These are phyloP conservation scores for Drosophila auraria DNA, from an alignment of 1,140 invertebrate genomes.

Conservation along the genomic window DNA sequence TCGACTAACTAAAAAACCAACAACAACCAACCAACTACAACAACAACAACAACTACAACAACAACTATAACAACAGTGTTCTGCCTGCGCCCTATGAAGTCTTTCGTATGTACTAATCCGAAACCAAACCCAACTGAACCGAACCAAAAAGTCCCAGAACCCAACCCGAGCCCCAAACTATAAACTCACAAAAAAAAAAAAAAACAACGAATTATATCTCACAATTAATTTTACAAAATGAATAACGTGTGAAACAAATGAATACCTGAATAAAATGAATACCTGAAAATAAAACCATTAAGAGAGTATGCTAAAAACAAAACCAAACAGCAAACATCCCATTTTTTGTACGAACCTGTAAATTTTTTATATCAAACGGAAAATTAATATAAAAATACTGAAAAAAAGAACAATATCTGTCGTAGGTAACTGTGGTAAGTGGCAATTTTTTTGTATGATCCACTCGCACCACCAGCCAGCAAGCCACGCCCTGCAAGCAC, in stretches of 20 bases:
- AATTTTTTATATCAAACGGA: slow-evolving; percentile 60
- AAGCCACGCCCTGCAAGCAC: slow-evolving; percentile 18
- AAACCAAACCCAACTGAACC: slow-evolving; percentile 28
- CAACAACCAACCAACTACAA: slow-evolving; percentile 32
- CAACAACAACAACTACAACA: slow-evolving; percentile 20
- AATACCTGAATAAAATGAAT: slow-evolving; percentile 60
- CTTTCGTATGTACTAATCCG: slow-evolving; percentile 84
- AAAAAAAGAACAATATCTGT: slow-evolving; percentile 17
- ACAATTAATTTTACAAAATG: slow-evolving; percentile 64
- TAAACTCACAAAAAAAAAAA: slow-evolving; percentile 43
- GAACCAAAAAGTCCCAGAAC: slow-evolving; percentile 20
- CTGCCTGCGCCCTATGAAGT: slow-evolving; percentile 85
- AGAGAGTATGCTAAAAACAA: slow-evolving; percentile 30
- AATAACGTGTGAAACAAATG: slow-evolving; percentile 62
- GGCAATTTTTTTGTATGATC: slow-evolving; percentile 67
- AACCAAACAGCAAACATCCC: slow-evolving; percentile 31
- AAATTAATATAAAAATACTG: slow-evolving; percentile 33
- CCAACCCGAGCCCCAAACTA: slow-evolving; percentile 26
- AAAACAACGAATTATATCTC: slow-evolving; percentile 55
- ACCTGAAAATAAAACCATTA: slow-evolving; percentile 40
- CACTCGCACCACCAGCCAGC: slow-evolving; percentile 19
- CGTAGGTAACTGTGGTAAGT: slow-evolving; percentile 69
- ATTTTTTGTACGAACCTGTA: slow-evolving; percentile 65
- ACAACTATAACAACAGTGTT: slow-evolving; percentile 67
- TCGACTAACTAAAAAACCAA: slow-evolving; percentile 64